Base-by-base conservation (phyloP, 2,113 vertebrate genomes). In the Agapornis roseicollis region DNA sequence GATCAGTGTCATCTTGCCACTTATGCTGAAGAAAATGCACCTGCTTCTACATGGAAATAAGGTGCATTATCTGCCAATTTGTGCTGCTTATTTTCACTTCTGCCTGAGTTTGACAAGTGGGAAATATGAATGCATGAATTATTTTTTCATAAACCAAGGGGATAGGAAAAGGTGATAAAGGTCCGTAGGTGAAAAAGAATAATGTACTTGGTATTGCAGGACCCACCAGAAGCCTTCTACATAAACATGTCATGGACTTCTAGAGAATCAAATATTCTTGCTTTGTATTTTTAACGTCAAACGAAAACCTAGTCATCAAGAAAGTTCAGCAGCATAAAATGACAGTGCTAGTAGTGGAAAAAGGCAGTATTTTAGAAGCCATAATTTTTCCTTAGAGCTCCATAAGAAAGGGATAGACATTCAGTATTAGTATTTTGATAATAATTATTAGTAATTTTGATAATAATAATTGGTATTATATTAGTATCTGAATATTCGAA, bases 21-120 rank as follows among this genome's bases (percentile, higher is more conserved):
- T 98, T 98, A 97, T 53, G 79, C 92, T 80, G 92, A 97, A 95
- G 93, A 96, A 98, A 97, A 97, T 94, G 96, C 97, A 98, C 97
- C 97, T 98, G 97, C 97, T 98, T 98, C 97, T 89, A 96, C 97
- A 98, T 97, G 97, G 97, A 98, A 98, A 98, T 98, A 97, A 97
- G 97, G 92, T 95, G 86, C 95, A 98, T 98, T 98, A 98, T 97
- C 97, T 97, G 86, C 92, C 97, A 98, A 97, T 98, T 98, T 97
- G 96, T 97, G 97, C 90, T 97, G 96, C 97, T 98, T 97, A 96
- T 98, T 98, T 97, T 97, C 91, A 80, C 85, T 80, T 77, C 95
- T 98, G 88, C 90, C 84, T 77, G 70, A 85, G 63, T 96, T 95
- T 97, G 96, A 97, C 15, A 93, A 97, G 88, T 92, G 68, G 80